Conservation (phyloP, 2,888 invertebrate species). For the Gari tellinella region DNA sequence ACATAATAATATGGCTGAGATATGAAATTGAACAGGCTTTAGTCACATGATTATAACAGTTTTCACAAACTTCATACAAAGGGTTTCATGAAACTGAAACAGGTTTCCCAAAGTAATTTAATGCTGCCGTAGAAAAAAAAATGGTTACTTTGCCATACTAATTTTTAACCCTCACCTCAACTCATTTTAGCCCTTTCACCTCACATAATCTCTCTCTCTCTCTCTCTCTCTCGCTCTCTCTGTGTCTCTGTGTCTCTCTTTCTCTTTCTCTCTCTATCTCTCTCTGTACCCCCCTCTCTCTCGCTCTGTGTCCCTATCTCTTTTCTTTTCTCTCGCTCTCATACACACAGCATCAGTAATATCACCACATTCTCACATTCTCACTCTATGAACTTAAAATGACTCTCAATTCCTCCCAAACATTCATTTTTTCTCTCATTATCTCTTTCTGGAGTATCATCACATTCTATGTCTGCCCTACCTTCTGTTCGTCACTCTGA, state of each 20-base stretch:
- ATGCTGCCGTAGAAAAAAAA: no score
- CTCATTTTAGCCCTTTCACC: not conserved
- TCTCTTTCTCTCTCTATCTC: slow-evolving; percentile 8
- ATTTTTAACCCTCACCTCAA: not conserved
- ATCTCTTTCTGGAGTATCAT: no score
- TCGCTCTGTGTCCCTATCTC: slow-evolving; percentile 9
- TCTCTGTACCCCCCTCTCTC: slow-evolving; percentile 10
- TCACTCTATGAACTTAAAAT: not conserved
- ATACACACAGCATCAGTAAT: no score
- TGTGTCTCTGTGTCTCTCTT: slow-evolving; percentile 6
- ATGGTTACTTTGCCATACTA: no score
- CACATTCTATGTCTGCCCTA: no score
- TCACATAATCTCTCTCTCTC: not conserved
- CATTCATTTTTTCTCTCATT: no score
- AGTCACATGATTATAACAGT: no score
- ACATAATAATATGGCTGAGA: not conserved
- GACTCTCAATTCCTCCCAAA: not conserved
- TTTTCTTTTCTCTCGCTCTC: not conserved
- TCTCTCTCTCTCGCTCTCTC: slow-evolving; percentile 17
- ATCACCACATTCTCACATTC: not conserved
- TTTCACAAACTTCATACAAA: no score
- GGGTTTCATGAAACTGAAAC: no score
- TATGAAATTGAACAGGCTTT: no score
- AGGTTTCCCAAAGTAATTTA: no score
- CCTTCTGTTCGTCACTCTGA: no score